Evolutionary conservation across 2,797 vertebrate species (phyloP).

Genomic region (Acipenser ruthenus): DNA sequence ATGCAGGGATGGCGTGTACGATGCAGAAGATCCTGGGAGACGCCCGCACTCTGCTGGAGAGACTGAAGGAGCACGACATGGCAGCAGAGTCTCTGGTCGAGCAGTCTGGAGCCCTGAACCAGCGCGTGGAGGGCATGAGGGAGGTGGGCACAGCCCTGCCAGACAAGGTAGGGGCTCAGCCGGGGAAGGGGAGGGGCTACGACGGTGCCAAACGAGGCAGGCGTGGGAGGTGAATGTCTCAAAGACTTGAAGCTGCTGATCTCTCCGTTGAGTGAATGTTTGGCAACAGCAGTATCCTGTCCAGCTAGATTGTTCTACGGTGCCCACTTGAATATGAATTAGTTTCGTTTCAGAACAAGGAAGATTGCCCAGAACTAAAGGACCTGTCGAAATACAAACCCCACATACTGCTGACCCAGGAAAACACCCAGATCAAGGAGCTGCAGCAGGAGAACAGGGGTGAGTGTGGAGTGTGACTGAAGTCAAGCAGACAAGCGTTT

Average conservation of each 20-base stretch:
- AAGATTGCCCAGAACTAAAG: slow-evolving; percentile 63
- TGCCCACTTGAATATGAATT: too few relatives aligned
- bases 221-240: too few relatives aligned
- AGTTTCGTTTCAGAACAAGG: slow-evolving; percentile 54
- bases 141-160: slow-evolving; percentile 77
- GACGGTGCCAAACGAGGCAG: too few relatives aligned
- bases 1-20: slow-evolving; percentile 72
- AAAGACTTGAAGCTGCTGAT: too few relatives aligned
- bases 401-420: slow-evolving; percentile 81
- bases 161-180: slow-evolving; percentile 64
- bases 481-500: too few relatives aligned
- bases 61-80: slow-evolving; percentile 87
- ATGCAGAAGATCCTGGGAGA: slow-evolving; percentile 88
- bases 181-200: too few relatives aligned
- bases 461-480: slow-evolving; percentile 35
- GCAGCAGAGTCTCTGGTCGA: slow-evolving; percentile 89
- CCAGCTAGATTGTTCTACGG: too few relatives aligned
- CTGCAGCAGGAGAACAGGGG: slow-evolving; percentile 88
- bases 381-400: slow-evolving; percentile 82
- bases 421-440: slow-evolving; percentile 94
- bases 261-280: too few relatives aligned
- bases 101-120: slow-evolving; percentile 79
- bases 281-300: too few relatives aligned
- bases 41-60: slow-evolving; percentile 80
- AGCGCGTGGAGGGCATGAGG: slow-evolving; percentile 76